Percentiles rank a stretch among this genome's conserved stretches.
Conservation (phyloP, 2,797 vertebrate species). For the Bradypodion ventrale region DNA sequence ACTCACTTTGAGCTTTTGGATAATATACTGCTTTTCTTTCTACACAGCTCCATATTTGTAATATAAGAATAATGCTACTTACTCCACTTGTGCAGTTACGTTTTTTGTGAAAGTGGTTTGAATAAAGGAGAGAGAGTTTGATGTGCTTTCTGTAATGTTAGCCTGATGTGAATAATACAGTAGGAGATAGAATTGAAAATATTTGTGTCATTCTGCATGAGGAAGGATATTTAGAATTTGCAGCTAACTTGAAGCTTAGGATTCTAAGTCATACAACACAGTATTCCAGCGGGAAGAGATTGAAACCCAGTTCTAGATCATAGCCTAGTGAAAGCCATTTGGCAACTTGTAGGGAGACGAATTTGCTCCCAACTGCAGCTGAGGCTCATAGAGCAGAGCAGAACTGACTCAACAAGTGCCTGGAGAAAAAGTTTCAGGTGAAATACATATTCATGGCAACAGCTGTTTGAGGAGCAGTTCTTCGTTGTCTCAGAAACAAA, state of each 20-base stretch:
- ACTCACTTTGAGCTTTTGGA: not conserved
- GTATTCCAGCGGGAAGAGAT: not conserved
- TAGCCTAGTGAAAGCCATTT: not conserved
- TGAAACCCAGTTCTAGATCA: not conserved
- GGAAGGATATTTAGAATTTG: not conserved
- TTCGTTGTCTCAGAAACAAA: not conserved
- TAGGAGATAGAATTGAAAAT: not conserved
- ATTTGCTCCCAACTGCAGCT: no score
- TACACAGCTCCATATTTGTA: conserved; percentile 19
- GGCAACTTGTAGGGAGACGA: not conserved
- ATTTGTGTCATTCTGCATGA: not conserved
- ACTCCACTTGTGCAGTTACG: not conserved
- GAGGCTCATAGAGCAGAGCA: no score
- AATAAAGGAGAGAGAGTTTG: not conserved
- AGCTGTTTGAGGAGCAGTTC: no score
- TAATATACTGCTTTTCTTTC: not conserved
- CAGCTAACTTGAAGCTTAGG: not conserved
- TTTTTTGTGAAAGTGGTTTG: not conserved
- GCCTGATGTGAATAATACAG: not conserved
- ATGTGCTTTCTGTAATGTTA: not conserved
- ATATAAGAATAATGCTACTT: conserved; percentile 17
- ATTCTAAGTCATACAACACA: not conserved
- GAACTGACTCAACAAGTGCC: no score
- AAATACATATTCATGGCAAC: no score
- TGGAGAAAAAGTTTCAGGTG: no score